These are phyloP conservation scores for Ellobius talpinus DNA, from an alignment of 2,113 vertebrate species.

Conservation along the genomic window DNA sequence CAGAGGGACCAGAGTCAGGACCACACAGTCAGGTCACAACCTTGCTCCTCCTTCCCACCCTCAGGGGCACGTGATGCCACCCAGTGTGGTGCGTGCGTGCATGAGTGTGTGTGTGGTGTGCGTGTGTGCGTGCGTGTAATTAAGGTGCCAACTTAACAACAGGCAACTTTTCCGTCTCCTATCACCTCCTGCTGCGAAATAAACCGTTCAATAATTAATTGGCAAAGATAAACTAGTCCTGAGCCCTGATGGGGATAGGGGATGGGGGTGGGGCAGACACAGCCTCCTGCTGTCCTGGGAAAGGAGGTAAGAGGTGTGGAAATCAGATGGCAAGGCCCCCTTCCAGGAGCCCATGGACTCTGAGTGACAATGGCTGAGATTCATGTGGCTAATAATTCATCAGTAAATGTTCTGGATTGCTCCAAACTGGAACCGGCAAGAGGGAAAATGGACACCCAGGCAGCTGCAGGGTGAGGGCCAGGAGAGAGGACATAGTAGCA, in stretches of 20 bases:
- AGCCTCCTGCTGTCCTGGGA: constrained; percentile 80
- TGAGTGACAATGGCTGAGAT: constrained; percentile 77
- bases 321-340: constrained; percentile 81
- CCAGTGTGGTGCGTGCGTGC: background rate
- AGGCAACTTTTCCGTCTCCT: constrained; percentile 37
- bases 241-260: constrained; percentile 50
- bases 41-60: background rate
- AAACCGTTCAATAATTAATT: constrained; percentile 89
- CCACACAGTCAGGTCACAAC: background rate
- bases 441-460: constrained; percentile 5
- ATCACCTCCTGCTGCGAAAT: constrained; percentile 80
- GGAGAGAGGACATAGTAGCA: background rate
- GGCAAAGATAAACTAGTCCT: constrained; percentile 83
- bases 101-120: background rate
- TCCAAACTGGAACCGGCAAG: constrained; percentile 76
- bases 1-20: background rate
- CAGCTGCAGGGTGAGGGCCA: background rate
- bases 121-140: constrained; percentile 72
- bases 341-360: constrained; percentile 80
- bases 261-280: constrained; percentile 10
- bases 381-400: constrained; percentile 86
- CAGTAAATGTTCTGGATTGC: constrained; percentile 80
- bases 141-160: constrained; percentile 77
- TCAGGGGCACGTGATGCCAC: background rate
- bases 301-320: constrained; percentile 83